Conservation (phyloP, 2,888 invertebrate species). For the Drosophila lutescens region DNA sequence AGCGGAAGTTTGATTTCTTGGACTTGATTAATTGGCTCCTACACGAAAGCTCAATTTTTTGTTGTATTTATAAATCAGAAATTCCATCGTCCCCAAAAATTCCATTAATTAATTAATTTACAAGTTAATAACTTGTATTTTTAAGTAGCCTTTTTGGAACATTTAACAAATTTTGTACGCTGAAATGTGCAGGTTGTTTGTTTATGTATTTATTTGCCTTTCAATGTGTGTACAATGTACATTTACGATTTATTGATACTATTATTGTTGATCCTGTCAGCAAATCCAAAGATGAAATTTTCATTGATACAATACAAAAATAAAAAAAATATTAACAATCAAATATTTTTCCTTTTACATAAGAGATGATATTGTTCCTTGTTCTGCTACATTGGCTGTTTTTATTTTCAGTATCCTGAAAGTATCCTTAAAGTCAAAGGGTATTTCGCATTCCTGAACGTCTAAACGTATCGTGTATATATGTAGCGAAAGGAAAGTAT, state of each 20-base stretch:
- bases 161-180: not conserved
- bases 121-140: no score
- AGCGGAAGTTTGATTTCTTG: no score
- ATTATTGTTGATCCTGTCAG: slow-evolving; percentile 3
- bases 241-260: not conserved
- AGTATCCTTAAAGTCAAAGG: not conserved
- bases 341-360: not conserved
- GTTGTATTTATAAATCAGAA: no score
- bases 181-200: not conserved
- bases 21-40: no score
- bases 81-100: no score
- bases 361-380: not conserved
- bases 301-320: not conserved
- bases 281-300: not conserved
- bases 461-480: not conserved
- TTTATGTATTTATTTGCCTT: not conserved
- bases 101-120: no score
- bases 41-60: no score
- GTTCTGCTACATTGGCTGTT: not conserved
- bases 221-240: not conserved
- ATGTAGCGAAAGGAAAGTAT: not conserved
- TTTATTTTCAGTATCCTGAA: not conserved
- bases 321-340: not conserved
- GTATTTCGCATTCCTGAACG: not conserved
- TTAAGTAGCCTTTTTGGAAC: not conserved